Percentiles rank a stretch among this genome's conserved stretches.
Evolutionary conservation across 2,113 vertebrate species (phyloP).

Genomic region (Terrapene triunguis): DNA sequence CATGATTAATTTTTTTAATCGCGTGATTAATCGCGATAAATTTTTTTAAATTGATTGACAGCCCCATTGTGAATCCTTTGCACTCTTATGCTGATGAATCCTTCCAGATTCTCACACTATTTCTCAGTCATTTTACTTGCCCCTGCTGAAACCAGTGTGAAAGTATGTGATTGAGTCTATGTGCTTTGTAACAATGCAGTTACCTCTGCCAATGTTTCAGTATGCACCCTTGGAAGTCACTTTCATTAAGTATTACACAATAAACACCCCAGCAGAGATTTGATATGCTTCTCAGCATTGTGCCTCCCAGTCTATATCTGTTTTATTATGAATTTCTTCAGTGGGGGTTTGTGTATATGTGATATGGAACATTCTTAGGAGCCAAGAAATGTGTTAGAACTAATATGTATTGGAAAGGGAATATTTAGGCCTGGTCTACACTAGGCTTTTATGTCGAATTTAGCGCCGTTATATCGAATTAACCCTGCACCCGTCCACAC

Average conservation of each 20-base stretch:
- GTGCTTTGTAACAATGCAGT: neutral
- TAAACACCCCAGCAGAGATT: neutral
- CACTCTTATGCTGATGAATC: neutral
- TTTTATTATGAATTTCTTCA: neutral
- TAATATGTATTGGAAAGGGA: neutral
- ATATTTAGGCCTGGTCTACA: too few relatives aligned
- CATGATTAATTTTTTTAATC: too few relatives aligned
- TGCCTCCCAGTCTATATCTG: neutral
- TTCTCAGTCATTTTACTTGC: neutral
- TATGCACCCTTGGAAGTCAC: neutral
- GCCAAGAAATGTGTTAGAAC: neutral
- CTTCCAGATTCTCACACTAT: neutral
- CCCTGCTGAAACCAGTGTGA: neutral
- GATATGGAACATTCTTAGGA: neutral
- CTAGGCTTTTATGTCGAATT: too few relatives aligned
- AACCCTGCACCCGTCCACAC: too few relatives aligned
- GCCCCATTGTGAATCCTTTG: neutral
- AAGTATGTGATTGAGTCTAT: neutral
- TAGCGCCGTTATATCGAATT: too few relatives aligned
- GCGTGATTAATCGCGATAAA: too few relatives aligned
- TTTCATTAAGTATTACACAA: accelerated
- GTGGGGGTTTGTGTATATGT: neutral
- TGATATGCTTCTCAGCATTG: neutral
- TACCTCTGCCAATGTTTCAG: neutral
- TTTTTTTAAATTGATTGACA: too few relatives aligned